These are phyloP conservation scores for Antechinus flavipes DNA, from an alignment of 2,113 vertebrate species.

Conservation along the genomic window DNA sequence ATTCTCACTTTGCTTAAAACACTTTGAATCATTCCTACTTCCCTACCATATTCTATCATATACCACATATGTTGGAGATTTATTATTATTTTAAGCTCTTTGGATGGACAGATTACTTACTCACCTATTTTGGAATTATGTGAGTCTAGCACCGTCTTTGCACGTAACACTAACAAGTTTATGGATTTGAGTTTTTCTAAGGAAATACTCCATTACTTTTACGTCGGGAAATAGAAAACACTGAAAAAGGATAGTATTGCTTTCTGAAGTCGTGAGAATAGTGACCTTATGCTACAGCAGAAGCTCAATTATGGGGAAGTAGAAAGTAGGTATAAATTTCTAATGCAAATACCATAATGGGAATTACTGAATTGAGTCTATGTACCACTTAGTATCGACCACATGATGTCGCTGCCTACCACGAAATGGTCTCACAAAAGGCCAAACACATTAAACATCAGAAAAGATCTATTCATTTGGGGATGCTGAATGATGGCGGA, in stretches of 20 bases:
- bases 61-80: not conserved
- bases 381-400: conserved; percentile 44
- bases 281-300: not conserved
- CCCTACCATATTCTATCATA: not conserved
- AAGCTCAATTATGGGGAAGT: not conserved
- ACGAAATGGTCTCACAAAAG: not conserved
- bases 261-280: not conserved
- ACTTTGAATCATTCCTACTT: not conserved
- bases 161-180: not conserved
- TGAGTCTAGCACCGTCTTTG: not conserved
- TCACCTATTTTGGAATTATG: not conserved
- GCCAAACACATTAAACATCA: not conserved
- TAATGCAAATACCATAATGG: not conserved
- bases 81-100: not conserved
- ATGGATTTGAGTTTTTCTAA: not conserved
- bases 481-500: not conserved
- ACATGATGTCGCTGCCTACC: conserved; percentile 33
- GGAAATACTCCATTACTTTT: not conserved
- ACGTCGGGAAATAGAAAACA: not conserved
- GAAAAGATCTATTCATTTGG: conserved; percentile 2
- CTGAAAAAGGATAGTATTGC: not conserved
- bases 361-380: not conserved
- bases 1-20: not conserved
- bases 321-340: not conserved
- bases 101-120: not conserved